Base-by-base conservation (phyloP, 2,797 vertebrate species). In the Pterois miles region DNA sequence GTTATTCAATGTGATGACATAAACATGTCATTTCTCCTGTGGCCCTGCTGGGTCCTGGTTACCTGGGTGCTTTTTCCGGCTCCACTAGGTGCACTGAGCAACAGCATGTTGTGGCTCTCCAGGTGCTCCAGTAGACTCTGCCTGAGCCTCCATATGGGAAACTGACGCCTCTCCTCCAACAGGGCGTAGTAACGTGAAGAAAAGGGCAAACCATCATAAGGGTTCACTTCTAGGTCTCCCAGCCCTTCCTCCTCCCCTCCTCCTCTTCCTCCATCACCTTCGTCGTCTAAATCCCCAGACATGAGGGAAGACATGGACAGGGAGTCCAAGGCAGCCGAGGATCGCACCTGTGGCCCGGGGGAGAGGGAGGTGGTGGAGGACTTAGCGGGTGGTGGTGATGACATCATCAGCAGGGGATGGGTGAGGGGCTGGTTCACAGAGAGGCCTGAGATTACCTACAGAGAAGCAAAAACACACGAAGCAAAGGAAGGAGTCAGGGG, bases 31-130 rank as follows among this genome's bases (percentile, higher is more conserved):
- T 48, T 36, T 36, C 8, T n/a, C 25, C 38, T 16, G 50, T 40
- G 20, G 13, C 34, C 12, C 16, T 52, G 6, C 2, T 29, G 34
- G 14, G 33, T 23, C 27, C 46, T 64, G 62, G 29, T 78, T 86
- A 95, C 94, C 97, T 99, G 98, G 0, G 98, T 99, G 92, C 98
- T 99, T 91, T 98, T 99, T 67, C 98, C 98, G 0, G 94, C 84
- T 11, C 98, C 97, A 0, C 96, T 95, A 1, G 94, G 91, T 0
- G 95, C 96, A 0, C 96, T 97, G 70, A 99, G 88, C 68, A 99
- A 86, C 50, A 99, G 85, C 91, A 98, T 95, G 83, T 91, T 95
- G 89, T 91, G 93, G 48, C 84, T 92, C 88, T 98, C 96, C 92
- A 99, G 92, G 13, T 94, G 95, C 85, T 97, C 97, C 92, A 99